Evolutionary conservation across 2,888 invertebrate species (phyloP).

Genomic region (Caenorhabditis doughertyi): DNA sequence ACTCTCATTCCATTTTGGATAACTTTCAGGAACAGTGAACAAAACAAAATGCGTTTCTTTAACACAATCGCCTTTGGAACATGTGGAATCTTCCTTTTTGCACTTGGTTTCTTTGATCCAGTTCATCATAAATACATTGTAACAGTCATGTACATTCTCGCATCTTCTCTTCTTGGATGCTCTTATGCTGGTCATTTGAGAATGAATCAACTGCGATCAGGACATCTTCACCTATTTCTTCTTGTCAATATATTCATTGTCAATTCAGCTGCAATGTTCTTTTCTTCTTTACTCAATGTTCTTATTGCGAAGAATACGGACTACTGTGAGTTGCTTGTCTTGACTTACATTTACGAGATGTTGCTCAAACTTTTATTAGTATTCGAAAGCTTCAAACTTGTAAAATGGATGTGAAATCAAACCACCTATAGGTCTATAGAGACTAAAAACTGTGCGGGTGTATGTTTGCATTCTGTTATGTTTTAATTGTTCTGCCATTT

Average conservation of each 20-base stretch:
- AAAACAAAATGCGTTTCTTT: slow-evolving; percentile 71
- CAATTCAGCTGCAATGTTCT: slow-evolving; percentile 66
- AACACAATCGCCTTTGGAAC: slow-evolving; percentile 69
- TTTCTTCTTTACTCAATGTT: slow-evolving; percentile 70
- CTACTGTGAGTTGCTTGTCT: slow-evolving; percentile 70
- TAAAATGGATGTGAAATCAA: neutral
- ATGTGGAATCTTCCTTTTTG: slow-evolving; percentile 68
- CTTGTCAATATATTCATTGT: slow-evolving; percentile 72
- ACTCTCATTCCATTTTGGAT: too few relatives aligned
- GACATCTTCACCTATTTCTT: slow-evolving; percentile 72
- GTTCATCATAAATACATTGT: slow-evolving; percentile 61
- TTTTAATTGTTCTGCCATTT: slow-evolving; percentile 1
- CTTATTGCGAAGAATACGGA: slow-evolving; percentile 73
- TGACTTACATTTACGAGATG: too few relatives aligned
- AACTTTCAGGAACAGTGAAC: slow-evolving; percentile 64
- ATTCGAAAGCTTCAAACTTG: too few relatives aligned
- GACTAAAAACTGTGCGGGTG: neutral
- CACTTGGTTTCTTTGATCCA: slow-evolving; percentile 67
- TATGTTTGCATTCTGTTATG: neutral
- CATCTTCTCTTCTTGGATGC: slow-evolving; percentile 70
- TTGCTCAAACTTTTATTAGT: too few relatives aligned
- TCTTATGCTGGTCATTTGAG: slow-evolving; percentile 67
- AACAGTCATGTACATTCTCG: slow-evolving; percentile 68
- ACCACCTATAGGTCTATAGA: neutral
- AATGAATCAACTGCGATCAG: slow-evolving; percentile 67